Base-by-base conservation (phyloP, 1,140 invertebrate genomes). In the Tetraneura akinire region DNA sequence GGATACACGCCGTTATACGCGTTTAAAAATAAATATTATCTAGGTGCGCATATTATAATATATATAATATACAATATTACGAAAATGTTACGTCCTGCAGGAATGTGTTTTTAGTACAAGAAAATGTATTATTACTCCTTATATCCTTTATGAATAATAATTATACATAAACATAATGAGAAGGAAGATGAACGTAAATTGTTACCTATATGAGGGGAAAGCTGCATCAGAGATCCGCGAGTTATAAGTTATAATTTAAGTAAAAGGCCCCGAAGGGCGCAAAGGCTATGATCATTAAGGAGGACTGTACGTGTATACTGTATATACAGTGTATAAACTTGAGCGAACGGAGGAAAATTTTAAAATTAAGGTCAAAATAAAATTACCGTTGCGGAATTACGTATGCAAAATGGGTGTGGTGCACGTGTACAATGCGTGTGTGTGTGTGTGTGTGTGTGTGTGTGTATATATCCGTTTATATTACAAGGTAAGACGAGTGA, bases 151-250 rank as follows among this genome's bases (percentile, higher is more conserved):
- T 62, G 16, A 32, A 62, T 32, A 29, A 26, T 62, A 62, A 62
- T 62, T 64, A 66, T 18, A n/a, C n/a, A 37, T 37, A 37, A 37
- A 37, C 32, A 37, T 37, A n/a, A n/a, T 18, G n/a, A 64, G 29
- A 64, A 64, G 26, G 29, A 32, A 32, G 9, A 42, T 18, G 32
- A 66, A 66, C 18, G n/a, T 66, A 66, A 66, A 66, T 42, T 37
- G 62, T 42, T 66, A 66, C 10, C 32, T 66, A 6, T 37, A 4
- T 37, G 32, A n/a, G n/a, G 18, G 60, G 18, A 18, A n/a, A 64
- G 60, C n/a, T n/a, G 32, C 3, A 37, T 37, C n/a, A n/a, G 62
- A 66, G 10, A 2, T 37, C 6, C 18, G 32, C 1, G 18, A 37
- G 16, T 42, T 21, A 13, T 42, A 37, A 37, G 37, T 42, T 42